These are phyloP conservation scores for Halesus radiatus DNA, from an alignment of 1,140 invertebrate species.

Conservation along the genomic window DNA sequence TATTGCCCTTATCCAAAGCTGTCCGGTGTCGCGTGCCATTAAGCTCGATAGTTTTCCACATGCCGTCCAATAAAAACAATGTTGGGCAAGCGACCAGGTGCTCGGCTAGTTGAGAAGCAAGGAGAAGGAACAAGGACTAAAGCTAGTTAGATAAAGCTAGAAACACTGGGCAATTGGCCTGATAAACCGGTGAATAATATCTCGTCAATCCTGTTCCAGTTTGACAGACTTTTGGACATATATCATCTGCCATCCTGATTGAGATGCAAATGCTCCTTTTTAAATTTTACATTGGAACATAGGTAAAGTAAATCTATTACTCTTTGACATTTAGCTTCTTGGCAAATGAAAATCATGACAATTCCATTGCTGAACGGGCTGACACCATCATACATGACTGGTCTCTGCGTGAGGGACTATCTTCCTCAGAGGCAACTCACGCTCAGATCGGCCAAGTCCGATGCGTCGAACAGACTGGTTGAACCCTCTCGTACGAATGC, in stretches of 20 bases:
- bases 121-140: neutral
- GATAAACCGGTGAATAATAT: constrained; percentile 11
- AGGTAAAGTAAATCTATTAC: too few relatives aligned
- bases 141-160: neutral
- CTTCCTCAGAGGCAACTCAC: too few relatives aligned
- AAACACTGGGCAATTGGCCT: neutral
- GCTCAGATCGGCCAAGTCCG: too few relatives aligned
- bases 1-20: constrained; percentile 39
- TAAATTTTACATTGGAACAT: too few relatives aligned
- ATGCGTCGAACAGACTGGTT: too few relatives aligned
- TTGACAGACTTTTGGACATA: neutral
- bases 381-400: too few relatives aligned
- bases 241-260: neutral
- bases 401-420: too few relatives aligned
- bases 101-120: neutral
- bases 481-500: too few relatives aligned
- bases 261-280: too few relatives aligned
- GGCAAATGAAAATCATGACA: too few relatives aligned
- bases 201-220: constrained; percentile 20
- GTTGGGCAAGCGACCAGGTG: neutral
- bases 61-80: constrained; percentile 32
- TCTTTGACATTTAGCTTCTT: too few relatives aligned
- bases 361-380: too few relatives aligned
- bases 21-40: constrained; percentile 30
- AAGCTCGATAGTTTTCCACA: constrained; percentile 25